Base-by-base conservation (phyloP, 2,888 invertebrate species). In the Ptilodon capucinus region DNA sequence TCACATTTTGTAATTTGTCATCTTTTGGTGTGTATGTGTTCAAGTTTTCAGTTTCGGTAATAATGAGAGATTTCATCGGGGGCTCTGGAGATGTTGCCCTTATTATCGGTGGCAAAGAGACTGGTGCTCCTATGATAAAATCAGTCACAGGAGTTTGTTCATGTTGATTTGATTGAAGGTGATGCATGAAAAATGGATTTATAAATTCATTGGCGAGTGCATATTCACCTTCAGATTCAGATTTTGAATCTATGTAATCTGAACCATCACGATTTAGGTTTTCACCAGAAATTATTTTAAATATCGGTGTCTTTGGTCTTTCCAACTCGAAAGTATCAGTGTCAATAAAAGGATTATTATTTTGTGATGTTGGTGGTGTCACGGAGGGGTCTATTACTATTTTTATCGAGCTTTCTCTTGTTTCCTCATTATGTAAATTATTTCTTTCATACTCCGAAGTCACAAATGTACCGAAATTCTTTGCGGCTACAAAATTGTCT, bases 121-220 rank as follows among this genome's bases (percentile, higher is more conserved):
- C 91, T n/a, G 91, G 91, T 36, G 91, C 91, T 34, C 91, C 91
- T 50, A 92, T 91, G 25, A 87, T 89, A 60, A 92, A 92, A 61
- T 91, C 87, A n/a, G 88, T 73, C 14, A 77, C 63, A 0, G 79
- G 81, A 30, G 67, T 51, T 45, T 68, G 61, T 40, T 75, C 74
- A 44, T 64, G 61, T 39, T 71, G 40, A 30, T 49, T 60, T n/a
- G 64, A 67, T 48, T 73, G 75, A 36, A 77, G 73, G 52, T 81
- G 77, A 56, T 81, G 80, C 32, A 76, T 60, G 49, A 85, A 83
- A 57, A 90, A 87, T 14, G 87, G 90, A 63, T 90, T 90, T 25
- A 82, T 61, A 51, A 84, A 84, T 65, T 84, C 84, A 54, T 83
- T 85, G 2, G 70, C 69, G 4, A 80, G 61, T 46, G 71, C 68